Evolutionary conservation across 2,797 vertebrate genomes (phyloP).

Genomic region (Lindbergichthys nudifrons): DNA sequence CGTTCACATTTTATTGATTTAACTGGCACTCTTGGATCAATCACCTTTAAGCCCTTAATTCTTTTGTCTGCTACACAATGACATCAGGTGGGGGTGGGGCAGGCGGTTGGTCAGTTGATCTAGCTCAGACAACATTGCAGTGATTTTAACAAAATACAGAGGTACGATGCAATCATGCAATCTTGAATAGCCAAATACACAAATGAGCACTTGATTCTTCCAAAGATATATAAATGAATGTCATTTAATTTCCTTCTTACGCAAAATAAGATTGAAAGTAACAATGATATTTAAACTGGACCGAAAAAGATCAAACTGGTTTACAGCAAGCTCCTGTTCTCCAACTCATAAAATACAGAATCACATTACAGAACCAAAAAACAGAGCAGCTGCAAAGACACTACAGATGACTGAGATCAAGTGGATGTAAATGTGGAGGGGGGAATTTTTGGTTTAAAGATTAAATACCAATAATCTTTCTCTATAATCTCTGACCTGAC

Average conservation of each 20-base stretch:
- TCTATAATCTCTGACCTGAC: too few relatives aligned
- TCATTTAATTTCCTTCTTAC: too few relatives aligned
- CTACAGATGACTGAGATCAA: not conserved
- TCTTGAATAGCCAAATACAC: not conserved
- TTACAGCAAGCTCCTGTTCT: not conserved
- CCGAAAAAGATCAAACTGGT: not conserved
- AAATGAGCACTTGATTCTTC: too few relatives aligned
- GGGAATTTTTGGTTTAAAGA: too few relatives aligned
- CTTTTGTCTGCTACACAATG: conserved; percentile 7
- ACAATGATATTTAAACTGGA: not conserved
- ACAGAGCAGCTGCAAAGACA: not conserved
- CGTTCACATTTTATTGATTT: conserved; percentile 13
- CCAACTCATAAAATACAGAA: not conserved
- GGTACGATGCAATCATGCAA: not conserved
- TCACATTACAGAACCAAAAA: not conserved
- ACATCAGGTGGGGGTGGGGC: not conserved
- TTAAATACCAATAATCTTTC: too few relatives aligned
- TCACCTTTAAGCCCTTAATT: conserved; percentile 1
- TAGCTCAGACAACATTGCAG: not conserved
- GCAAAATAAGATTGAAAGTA: not conserved
- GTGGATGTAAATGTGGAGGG: too few relatives aligned
- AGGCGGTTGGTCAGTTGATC: not conserved
- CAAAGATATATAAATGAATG: too few relatives aligned
- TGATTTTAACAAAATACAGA: too few relatives aligned
- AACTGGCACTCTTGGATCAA: conserved; percentile 2